Evolutionary conservation across 2,797 vertebrate species (phyloP).

Genomic region (Aulostomus chinensis): DNA sequence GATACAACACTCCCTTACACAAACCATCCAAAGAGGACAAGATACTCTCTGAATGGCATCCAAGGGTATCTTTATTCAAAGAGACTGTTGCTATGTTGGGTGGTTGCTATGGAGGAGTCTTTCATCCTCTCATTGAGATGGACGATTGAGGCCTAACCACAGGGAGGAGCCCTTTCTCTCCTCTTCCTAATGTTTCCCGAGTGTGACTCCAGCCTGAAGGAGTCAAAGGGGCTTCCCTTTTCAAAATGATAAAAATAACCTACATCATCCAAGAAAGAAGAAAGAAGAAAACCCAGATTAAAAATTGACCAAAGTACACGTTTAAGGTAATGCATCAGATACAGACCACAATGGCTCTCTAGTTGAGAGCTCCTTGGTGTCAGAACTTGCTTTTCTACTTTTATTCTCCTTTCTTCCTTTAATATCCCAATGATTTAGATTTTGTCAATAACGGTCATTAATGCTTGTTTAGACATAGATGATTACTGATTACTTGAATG

Average conservation of each 20-base stretch:
- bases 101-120: conserved; percentile 83
- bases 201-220: conserved; percentile 40
- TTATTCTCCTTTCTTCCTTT: too few relatives aligned
- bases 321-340: too few relatives aligned
- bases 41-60: conserved; percentile 53
- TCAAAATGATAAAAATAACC: conserved; percentile 51
- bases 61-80: conserved; percentile 73
- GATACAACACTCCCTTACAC: conserved; percentile 15
- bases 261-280: conserved; percentile 16
- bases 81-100: conserved; percentile 82
- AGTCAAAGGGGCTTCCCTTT: conserved; percentile 34
- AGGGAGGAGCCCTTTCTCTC: conserved; percentile 77
- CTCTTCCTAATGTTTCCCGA: conserved; percentile 24
- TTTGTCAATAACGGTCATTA: too few relatives aligned
- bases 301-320: conserved; percentile 13
- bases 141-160: conserved; percentile 65
- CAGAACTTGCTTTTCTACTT: too few relatives aligned
- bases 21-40: conserved; percentile 17
- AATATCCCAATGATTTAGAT: too few relatives aligned
- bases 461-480: too few relatives aligned
- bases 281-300: conserved; percentile 37
- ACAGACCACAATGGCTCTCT: too few relatives aligned
- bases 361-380: too few relatives aligned
- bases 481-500: too few relatives aligned
- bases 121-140: conserved; percentile 45